Conservation (phyloP, 2,888 invertebrate species). For the Sinopyrophorus schimmeli region DNA sequence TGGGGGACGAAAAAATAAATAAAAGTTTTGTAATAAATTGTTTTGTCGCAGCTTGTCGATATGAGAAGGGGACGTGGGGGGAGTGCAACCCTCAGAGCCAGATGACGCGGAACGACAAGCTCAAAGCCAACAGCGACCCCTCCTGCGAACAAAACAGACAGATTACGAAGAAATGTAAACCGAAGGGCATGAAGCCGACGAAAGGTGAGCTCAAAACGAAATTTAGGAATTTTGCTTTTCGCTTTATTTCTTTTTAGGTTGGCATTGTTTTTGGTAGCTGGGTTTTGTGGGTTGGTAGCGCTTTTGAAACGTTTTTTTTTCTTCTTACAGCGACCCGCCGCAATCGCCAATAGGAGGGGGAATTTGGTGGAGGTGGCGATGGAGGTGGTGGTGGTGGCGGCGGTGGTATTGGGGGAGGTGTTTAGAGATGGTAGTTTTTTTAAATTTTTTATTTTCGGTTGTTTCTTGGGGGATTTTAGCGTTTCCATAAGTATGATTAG, state of each 20-base stretch:
- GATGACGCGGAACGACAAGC: constrained; percentile 81
- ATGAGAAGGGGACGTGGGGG: constrained; percentile 86
- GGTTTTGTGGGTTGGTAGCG: too few species aligned
- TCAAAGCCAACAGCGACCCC: constrained; percentile 81
- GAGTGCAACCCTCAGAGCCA: constrained; percentile 79
- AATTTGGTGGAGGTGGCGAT: too few species aligned
- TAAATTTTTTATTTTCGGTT: too few species aligned
- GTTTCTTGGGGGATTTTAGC: too few species aligned
- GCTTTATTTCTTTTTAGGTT: not conserved
- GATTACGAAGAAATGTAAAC: constrained; percentile 86
- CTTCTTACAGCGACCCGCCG: constrained; percentile 52
- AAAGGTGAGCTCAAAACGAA: constrained; percentile 52
- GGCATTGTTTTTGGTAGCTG: too few species aligned
- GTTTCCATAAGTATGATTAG: too few species aligned
- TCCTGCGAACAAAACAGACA: constrained; percentile 81
- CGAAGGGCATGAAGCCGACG: constrained; percentile 65
- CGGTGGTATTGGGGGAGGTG: too few species aligned
- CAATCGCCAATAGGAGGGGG: constrained; percentile 53
- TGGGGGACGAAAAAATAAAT: too few species aligned
- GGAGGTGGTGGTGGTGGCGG: too few species aligned
- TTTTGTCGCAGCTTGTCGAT: constrained; percentile 76
- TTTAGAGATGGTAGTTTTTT: too few species aligned
- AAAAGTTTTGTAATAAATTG: constrained; percentile 13
- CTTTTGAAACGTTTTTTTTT: constrained; percentile 13
- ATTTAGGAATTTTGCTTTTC: not conserved